These are phyloP conservation scores for Lycopodina hypogea DNA, from an alignment of 37 sponge, comb jelly and placozoan genomes.

Conservation along the genomic window DNA sequence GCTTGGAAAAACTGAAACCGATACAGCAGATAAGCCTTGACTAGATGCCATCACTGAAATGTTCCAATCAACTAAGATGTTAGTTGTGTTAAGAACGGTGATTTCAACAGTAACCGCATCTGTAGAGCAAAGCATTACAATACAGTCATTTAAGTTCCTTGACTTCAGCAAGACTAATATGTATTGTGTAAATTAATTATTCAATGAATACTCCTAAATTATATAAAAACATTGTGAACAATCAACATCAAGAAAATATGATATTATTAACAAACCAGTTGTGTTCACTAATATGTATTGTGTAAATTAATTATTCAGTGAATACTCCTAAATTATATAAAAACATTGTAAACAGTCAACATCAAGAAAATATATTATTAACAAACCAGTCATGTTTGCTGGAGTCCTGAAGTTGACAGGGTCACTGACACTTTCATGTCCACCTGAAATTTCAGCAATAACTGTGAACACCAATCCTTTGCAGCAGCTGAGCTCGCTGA, in stretches of 20 bases:
- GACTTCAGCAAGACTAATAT: too few species aligned
- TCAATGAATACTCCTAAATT: too few species aligned
- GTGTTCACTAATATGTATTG: neutral
- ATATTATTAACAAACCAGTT: neutral
- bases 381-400: neutral
- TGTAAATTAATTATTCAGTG: too few species aligned
- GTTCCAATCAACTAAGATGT: neutral
- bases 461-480: neutral
- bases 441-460: neutral
- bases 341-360: too few species aligned
- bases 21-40: neutral
- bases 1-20: neutral
- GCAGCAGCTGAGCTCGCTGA: slow-evolving; percentile 3
- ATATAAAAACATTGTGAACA: too few species aligned
- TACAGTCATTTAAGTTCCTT: too few species aligned
- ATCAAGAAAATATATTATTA: neutral
- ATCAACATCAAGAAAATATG: neutral
- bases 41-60: neutral
- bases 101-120: neutral
- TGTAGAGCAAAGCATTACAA: neutral
- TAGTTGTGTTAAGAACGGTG: neutral
- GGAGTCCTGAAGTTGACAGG: neutral
- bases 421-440: neutral
- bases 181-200: too few species aligned
- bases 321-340: too few species aligned